Base-by-base conservation (phyloP, 1,140 invertebrate species). In the Frieseomelitta varia region DNA sequence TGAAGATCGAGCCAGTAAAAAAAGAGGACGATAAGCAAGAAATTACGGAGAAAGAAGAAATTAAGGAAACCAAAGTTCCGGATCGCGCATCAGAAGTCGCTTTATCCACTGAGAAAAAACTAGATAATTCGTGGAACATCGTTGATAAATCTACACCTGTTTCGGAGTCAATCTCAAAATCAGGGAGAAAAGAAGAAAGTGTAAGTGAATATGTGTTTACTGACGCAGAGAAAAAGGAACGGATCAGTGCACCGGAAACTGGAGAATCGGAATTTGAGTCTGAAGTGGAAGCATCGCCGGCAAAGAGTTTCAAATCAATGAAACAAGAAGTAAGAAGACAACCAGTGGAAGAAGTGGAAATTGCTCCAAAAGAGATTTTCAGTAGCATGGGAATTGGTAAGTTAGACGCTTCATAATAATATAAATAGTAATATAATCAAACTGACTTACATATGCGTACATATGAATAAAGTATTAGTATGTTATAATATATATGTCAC, bases 371-470 rank as follows among this genome's bases (percentile, higher is more conserved):
- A 85, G 96, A 96, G 79, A 96, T 96, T 82, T 96, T 96, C 93
- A 95, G 95, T 88, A 95, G 96, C 90, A 96, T 97, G 95, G 96
- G 96, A 90, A 93, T 97, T 19, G 96, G 96, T 97, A 89, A 96
- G 96, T 94, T 30, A 4, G 8, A 34, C 19, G n/a, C 17, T 24
- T 61, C 34, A 11, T 34, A 30, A 34, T 21, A 11, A 34, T 34
- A 11, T 8, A 67, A 34, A 34, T 67, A 21, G 17, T 30, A 34
- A 67, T 30, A 34, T 30, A 21, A 30, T 67, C 30, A n/a, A 12
- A 4, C 24, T 61, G 8, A 67, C 39, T 8, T 30, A 21, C 17
- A 68, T 39, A n/a, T 63, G 10, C 11, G 34, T 24, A 3, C 2
- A 68, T n/a, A 72, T 15, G 15, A 72, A 39, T 21, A 39, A 68